Evolutionary conservation across 2,113 vertebrate species (phyloP).

Genomic region (Naja naja): DNA sequence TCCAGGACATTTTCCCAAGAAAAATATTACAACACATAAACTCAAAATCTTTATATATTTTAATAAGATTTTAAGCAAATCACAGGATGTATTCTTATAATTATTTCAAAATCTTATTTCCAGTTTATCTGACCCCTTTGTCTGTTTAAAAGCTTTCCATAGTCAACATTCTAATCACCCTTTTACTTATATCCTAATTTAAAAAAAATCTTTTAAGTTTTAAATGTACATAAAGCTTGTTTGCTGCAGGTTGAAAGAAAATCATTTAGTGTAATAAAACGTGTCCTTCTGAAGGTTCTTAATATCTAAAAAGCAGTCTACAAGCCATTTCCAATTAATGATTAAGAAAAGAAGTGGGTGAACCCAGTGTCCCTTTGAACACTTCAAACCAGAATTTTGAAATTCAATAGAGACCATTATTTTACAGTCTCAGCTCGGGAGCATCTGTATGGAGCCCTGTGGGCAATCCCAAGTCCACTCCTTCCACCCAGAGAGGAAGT

Average conservation of each 20-base stretch:
- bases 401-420: neutral
- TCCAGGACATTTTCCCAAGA: neutral
- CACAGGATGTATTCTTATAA: neutral
- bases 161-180: neutral
- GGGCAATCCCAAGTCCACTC: neutral
- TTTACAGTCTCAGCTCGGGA: neutral
- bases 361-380: neutral
- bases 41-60: neutral
- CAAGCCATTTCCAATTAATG: neutral
- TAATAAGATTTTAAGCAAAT: neutral
- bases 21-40: neutral
- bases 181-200: neutral
- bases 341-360: neutral
- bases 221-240: neutral
- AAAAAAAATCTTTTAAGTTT: neutral
- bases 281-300: neutral
- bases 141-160: neutral
- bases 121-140: neutral
- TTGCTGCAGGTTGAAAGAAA: neutral
- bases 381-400: neutral
- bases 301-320: neutral
- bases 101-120: neutral
- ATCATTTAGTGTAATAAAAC: neutral
- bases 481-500: neutral
- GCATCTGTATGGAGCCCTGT: neutral